A percentile compares a stretch with the other conserved stretches of the same genome.
Conservation (phyloP, 1,140 invertebrate species). For the Caerostris darwini region DNA sequence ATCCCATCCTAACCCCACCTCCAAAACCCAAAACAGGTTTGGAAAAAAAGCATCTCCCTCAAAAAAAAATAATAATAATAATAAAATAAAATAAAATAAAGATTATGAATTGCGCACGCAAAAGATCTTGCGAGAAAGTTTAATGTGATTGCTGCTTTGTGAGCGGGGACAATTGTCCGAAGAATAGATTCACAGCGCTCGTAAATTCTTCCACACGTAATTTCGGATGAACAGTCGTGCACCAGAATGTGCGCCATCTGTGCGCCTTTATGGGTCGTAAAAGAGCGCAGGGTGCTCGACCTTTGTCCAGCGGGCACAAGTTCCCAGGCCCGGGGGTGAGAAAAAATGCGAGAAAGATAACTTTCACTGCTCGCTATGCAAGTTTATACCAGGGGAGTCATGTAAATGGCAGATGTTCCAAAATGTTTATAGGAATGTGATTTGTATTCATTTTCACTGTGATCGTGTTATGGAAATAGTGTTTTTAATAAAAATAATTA, state of each 20-base stretch:
- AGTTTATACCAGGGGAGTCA: too few species aligned
- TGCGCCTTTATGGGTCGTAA: conserved; percentile 32
- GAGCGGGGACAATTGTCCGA: not conserved
- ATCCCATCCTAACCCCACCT: not conserved
- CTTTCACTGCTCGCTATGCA: too few species aligned
- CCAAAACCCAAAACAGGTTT: not conserved
- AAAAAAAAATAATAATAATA: too few species aligned
- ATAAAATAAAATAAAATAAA: not conserved
- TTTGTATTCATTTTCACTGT: too few species aligned
- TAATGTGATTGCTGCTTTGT: conserved; percentile 8
- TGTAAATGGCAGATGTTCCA: too few species aligned
- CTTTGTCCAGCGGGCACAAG: not conserved
- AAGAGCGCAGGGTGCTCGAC: not conserved
- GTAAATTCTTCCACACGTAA: conserved; percentile 42
- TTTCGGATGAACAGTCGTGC: not conserved
- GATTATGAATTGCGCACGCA: not conserved
- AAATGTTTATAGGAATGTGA: too few species aligned
- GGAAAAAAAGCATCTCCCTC: not conserved
- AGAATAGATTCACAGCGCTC: not conserved
- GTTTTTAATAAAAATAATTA: too few species aligned
- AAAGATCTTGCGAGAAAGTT: not conserved
- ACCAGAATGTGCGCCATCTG: not conserved
- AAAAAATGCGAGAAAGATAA: not conserved
- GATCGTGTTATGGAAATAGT: too few species aligned
- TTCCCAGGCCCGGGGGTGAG: not conserved